Evolutionary conservation across 2,797 vertebrate genomes (phyloP).

Genomic region (Merluccius polli): DNA sequence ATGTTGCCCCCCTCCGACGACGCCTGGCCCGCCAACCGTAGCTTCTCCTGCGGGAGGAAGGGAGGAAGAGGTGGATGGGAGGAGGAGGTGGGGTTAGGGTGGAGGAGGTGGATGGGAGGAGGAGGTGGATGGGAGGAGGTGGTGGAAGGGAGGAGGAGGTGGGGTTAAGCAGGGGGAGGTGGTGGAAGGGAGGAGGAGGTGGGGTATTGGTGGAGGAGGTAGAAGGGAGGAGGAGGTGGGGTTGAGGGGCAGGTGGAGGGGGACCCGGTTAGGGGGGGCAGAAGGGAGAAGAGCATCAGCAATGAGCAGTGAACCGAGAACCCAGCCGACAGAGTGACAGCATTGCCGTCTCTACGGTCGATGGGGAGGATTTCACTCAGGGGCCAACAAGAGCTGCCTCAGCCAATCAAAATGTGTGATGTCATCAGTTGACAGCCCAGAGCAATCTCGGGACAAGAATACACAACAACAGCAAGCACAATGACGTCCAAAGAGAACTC

Average conservation of each 20-base stretch:
- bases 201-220: not conserved
- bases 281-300: not conserved
- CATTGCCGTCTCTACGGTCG: not conserved
- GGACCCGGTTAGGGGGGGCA: not conserved
- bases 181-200: not conserved
- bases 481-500: not conserved
- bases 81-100: not conserved
- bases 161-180: no score
- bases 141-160: no score
- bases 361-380: not conserved
- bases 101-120: not conserved
- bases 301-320: not conserved
- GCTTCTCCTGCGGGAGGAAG: constrained; percentile 79
- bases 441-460: not conserved
- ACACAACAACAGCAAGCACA: not conserved
- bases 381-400: not conserved
- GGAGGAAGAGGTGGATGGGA: not conserved
- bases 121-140: not conserved
- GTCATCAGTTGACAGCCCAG: not conserved
- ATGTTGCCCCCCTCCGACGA: constrained; percentile 93
- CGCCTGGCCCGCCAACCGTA: constrained; percentile 88
- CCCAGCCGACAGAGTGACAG: not conserved
- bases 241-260: not conserved
- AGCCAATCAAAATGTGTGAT: not conserved
- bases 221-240: not conserved